Base-by-base conservation (phyloP, 2,113 vertebrate species). In the Connochaetes taurinus region DNA sequence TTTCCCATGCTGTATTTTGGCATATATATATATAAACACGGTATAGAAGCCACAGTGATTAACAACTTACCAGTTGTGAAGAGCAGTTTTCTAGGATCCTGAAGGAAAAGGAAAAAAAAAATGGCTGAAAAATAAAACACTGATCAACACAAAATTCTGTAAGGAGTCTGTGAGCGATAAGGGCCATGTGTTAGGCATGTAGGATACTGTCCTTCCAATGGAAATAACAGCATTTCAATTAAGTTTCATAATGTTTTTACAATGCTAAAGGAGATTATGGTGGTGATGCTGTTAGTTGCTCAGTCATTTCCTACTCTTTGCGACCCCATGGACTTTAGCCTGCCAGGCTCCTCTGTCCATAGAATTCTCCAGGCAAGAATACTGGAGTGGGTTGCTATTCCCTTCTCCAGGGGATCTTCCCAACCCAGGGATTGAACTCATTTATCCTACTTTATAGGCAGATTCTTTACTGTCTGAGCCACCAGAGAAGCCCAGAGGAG, bases 21-120 rank as follows among this genome's bases (percentile, higher is more conserved):
- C 25, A 81, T 36, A 40, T 1, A 40, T 1, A 40, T 40, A 36
- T 74, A 67, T 92, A 85, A 92, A 31, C 74, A 33, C 1, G 40
- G 3, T 45, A 10, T 1, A 78, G 3, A 96, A 85, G 87, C 29
- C 15, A 0, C 43, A 87, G 82, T 29, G 9, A 95, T 36, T 43
- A 78, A 47, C 76, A 95, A 98, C 99, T 99, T 99, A 99, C 99
- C 99, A 97, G 99, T 99, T 62, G 99, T 99, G 98, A 99, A 99
- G 98, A 99, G 99, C 87, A 99, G 99, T 95, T 99, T 99, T 96
- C 99, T 99, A 0, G 99, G 99, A 97, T 99, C 99, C 99, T 99
- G 97, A 93, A 53, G 50, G 87, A 94, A 97, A 91, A 40, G 5
- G 3, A 93, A 95, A 21, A 98, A 87, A 78, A 78, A 1, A 93